These are phyloP conservation scores for Epirrhoe tristata DNA, from an alignment of 2,888 invertebrate species.

Conservation along the genomic window DNA sequence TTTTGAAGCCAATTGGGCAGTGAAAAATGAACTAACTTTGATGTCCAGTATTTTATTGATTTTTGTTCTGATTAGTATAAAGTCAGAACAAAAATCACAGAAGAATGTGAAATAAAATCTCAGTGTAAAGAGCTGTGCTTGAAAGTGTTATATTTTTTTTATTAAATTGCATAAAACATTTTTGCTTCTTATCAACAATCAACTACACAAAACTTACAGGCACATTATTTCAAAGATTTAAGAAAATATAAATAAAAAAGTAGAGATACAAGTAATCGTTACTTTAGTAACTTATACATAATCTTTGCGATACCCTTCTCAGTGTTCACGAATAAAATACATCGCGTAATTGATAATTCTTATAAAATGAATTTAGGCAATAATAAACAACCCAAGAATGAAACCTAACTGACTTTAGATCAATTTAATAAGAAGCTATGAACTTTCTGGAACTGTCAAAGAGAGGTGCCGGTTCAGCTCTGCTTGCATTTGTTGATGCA, in stretches of 20 bases:
- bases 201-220: no score
- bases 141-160: not conserved
- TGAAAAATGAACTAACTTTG: no score
- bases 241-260: not conserved
- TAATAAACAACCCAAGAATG: not conserved
- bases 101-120: not conserved
- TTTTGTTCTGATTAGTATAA: not conserved
- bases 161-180: not conserved
- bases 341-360: not conserved
- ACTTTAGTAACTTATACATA: no score
- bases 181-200: not conserved
- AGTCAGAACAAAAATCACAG: no score
- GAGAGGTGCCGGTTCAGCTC: not conserved
- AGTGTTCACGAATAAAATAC: no score
- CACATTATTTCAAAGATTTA: not conserved
- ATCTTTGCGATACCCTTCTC: no score
- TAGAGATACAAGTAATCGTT: no score
- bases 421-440: constrained; percentile 8
- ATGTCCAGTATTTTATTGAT: no score
- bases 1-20: no score
- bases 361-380: not conserved
- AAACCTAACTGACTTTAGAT: not conserved
- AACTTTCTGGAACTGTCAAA: constrained; percentile 7
- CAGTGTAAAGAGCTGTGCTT: not conserved
- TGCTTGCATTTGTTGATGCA: no score